A percentile compares a stretch with the other conserved stretches of the same genome.
These are phyloP conservation scores for Lerista edwardsae DNA, from an alignment of 2,797 vertebrate species.

Conservation along the genomic window DNA sequence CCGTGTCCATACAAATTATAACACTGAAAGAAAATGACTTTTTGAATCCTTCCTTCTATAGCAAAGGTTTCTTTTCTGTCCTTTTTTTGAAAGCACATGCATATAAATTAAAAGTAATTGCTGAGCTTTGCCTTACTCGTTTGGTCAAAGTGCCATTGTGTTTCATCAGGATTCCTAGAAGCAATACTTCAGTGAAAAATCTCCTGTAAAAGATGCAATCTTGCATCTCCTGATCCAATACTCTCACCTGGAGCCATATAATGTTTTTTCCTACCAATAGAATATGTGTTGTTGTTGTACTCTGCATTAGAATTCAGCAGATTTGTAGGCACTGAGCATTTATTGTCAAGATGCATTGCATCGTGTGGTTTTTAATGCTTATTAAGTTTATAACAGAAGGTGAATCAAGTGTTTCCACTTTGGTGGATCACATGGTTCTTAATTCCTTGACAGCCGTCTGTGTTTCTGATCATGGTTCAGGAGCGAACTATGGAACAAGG, in stretches of 20 bases:
- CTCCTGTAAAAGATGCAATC: background rate
- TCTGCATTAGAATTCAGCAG: background rate
- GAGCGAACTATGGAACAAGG: background rate
- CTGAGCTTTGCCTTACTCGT: slow-evolving; percentile 16
- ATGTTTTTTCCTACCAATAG: background rate
- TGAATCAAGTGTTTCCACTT: background rate
- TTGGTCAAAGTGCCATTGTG: background rate
- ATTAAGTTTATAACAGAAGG: background rate
- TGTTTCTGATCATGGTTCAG: background rate
- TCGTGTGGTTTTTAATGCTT: background rate
- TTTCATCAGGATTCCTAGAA: slow-evolving; percentile 1
- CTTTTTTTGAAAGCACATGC: slow-evolving; percentile 33
- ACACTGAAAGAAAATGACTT: slow-evolving; percentile 28
- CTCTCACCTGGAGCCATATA: background rate
- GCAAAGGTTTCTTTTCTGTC: slow-evolving; percentile 6
- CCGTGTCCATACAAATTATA: slow-evolving; percentile 44
- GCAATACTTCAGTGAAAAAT: background rate
- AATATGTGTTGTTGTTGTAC: too few species aligned
- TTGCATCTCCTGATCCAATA: background rate
- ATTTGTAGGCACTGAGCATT: background rate
- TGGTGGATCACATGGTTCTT: background rate
- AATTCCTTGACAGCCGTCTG: too few species aligned
- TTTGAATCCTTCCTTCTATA: slow-evolving; percentile 38
- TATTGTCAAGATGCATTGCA: background rate
- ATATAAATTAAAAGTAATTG: slow-evolving; percentile 21